Evolutionary conservation across 2,797 vertebrate genomes (phyloP).

Genomic region (Sebastes elongatus): DNA sequence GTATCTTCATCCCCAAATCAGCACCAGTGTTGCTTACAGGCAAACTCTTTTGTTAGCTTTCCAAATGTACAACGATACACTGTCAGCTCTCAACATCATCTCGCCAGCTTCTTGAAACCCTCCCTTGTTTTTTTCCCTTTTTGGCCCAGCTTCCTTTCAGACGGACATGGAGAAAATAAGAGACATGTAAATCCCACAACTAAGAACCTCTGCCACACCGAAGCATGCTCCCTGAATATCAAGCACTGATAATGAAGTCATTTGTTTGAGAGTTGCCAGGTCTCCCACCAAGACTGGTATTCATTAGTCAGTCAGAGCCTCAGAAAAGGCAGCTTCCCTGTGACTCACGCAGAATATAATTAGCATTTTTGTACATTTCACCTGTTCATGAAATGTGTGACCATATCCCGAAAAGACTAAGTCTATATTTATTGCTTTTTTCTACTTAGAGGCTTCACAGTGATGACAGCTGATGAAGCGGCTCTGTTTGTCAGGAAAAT

Average conservation of each 20-base stretch:
- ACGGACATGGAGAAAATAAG: constrained; percentile 64
- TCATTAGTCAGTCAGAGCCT: constrained; percentile 82
- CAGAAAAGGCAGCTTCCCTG: constrained; percentile 65
- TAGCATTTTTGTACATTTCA: constrained; percentile 73
- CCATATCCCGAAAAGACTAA: constrained; percentile 36
- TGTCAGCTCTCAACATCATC: constrained; percentile 44
- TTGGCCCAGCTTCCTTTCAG: constrained; percentile 46
- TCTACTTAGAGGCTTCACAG: constrained; percentile 2
- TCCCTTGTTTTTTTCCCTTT: not conserved
- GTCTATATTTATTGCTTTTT: constrained; percentile 28
- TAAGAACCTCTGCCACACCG: constrained; percentile 66
- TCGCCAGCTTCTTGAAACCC: constrained; percentile 17
- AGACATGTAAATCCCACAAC: constrained; percentile 71
- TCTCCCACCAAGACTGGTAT: constrained; percentile 80
- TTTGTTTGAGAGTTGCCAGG: constrained; percentile 84
- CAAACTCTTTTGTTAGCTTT: constrained; percentile 70
- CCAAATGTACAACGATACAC: constrained; percentile 50
- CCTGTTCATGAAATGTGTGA: constrained; percentile 62
- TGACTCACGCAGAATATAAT: constrained; percentile 77
- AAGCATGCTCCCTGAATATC: constrained; percentile 79
- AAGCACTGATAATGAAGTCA: constrained; percentile 83
- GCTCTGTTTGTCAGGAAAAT: constrained; percentile 22
- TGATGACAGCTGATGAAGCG: constrained; percentile 24
- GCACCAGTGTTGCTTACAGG: constrained; percentile 68
- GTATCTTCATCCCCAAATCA: constrained; percentile 72